Conservation (phyloP, 1,140 invertebrate genomes). For the Cotesia vestalis region DNA sequence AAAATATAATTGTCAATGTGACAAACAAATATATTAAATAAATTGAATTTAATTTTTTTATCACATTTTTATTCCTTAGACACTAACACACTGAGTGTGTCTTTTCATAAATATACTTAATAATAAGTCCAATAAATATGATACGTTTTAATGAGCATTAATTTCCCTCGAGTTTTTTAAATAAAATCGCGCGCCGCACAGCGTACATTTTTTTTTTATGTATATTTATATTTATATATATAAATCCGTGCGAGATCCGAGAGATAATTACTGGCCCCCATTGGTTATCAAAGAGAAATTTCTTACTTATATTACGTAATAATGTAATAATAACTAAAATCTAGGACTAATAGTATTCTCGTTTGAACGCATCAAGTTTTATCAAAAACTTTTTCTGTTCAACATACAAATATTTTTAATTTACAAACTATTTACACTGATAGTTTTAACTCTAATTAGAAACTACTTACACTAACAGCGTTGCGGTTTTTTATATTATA, state of each 20-base stretch:
- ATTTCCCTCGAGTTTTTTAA: conserved; percentile 27
- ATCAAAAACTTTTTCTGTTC: conserved; percentile 19
- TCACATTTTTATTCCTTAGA: too few relatives aligned
- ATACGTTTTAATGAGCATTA: conserved; percentile 31
- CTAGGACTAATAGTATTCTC: conserved; percentile 17
- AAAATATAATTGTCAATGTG: too few relatives aligned
- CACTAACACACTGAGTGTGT: too few relatives aligned
- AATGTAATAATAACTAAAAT: not conserved
- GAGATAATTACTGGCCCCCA: conserved; percentile 67
- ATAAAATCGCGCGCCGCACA: conserved; percentile 50
- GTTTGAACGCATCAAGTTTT: conserved; percentile 17
- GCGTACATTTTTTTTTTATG: conserved; percentile 32
- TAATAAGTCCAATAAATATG: conserved; percentile 2
- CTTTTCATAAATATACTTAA: not conserved
- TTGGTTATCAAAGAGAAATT: conserved; percentile 55
- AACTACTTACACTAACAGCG: too few relatives aligned
- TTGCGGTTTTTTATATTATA: too few relatives aligned
- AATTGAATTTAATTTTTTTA: too few relatives aligned
- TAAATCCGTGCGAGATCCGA: conserved; percentile 65
- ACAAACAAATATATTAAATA: too few relatives aligned
- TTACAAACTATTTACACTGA: conserved; percentile 49
- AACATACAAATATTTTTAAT: conserved; percentile 30
- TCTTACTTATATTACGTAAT: conserved; percentile 34
- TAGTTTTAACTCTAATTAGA: not conserved
- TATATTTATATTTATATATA: conserved; percentile 31